phyloP scores from a whole-genome alignment of 1,140 invertebrate genomes.

The Araneus ventricosus region DNA sequence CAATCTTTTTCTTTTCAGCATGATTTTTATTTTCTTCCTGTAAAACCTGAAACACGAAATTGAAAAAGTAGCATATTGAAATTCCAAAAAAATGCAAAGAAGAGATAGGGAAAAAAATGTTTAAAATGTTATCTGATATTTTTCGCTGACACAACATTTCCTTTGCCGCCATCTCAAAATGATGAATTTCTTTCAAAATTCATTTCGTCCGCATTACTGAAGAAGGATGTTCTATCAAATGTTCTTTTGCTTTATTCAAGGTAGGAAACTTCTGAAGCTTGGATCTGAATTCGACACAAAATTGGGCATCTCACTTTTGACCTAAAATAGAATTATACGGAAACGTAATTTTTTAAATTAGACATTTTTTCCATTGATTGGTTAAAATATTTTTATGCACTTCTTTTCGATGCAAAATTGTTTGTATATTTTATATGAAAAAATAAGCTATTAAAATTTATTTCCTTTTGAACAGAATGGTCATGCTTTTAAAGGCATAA shows the following conservation, averaged over 20 bases:
- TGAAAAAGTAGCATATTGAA: neutral
- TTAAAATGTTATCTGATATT: slow-evolving; percentile 1
- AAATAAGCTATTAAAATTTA: no score
- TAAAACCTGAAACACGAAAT: neutral
- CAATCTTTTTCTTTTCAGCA: neutral
- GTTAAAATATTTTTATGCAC: no score
- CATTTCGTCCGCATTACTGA: slow-evolving; percentile 16
- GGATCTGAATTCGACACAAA: neutral
- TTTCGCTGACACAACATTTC: neutral
- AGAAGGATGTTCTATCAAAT: neutral
- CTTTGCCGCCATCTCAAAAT: slow-evolving; percentile 27
- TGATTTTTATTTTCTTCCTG: neutral
- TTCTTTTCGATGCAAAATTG: no score
- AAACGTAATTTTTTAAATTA: no score
- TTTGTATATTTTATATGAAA: no score
- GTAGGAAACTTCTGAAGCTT: neutral
- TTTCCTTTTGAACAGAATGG: no score
- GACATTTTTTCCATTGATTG: no score
- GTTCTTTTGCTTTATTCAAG: neutral
- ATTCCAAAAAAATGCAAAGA: no score
- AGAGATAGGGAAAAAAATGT: neutral
- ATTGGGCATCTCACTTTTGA: no score
- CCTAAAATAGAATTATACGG: no score
- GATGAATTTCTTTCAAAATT: slow-evolving; percentile 51
- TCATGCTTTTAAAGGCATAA: no score